These are phyloP conservation scores for Phaonia tiefii DNA, from an alignment of 2,888 invertebrate genomes.

Conservation along the genomic window DNA sequence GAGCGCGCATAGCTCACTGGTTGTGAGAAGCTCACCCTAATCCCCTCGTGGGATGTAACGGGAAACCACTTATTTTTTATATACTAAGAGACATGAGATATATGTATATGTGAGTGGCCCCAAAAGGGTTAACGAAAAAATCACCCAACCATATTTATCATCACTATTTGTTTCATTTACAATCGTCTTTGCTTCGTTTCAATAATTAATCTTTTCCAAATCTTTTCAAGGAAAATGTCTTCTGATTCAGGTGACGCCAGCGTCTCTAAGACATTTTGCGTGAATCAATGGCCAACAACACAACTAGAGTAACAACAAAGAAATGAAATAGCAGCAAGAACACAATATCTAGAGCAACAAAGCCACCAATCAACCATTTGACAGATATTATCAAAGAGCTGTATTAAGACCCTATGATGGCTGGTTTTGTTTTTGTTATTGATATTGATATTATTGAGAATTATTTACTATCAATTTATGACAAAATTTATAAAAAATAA, in stretches of 20 bases:
- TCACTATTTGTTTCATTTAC: conserved; percentile 46
- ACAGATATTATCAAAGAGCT: conserved; percentile 26
- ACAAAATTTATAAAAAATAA: conserved; percentile 20
- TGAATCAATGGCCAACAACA: conserved; percentile 1
- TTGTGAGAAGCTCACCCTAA: too few relatives aligned
- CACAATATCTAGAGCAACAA: conserved; percentile 23
- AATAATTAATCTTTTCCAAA: conserved; percentile 54
- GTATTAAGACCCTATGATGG: background rate
- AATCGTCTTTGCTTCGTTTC: conserved; percentile 47
- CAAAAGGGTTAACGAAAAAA: conserved; percentile 40
- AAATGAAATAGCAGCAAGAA: conserved; percentile 4
- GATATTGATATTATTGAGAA: conserved; percentile 36
- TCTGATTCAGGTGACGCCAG: conserved; percentile 55
- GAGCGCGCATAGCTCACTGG: too few relatives aligned
- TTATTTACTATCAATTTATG: conserved; percentile 41
- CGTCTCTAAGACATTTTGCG: conserved; percentile 33
- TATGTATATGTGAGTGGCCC: too few relatives aligned
- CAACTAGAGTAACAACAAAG: conserved; percentile 15
- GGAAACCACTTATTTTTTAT: too few relatives aligned
- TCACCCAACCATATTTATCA: conserved; percentile 14
- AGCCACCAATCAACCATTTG: conserved; percentile 20
- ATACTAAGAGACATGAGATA: too few relatives aligned
- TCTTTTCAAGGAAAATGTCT: conserved; percentile 56
- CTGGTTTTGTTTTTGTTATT: conserved; percentile 34
- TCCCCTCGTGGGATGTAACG: too few relatives aligned